Base-by-base conservation (phyloP, 2,113 vertebrate species). In the Lipophrys pholis region DNA sequence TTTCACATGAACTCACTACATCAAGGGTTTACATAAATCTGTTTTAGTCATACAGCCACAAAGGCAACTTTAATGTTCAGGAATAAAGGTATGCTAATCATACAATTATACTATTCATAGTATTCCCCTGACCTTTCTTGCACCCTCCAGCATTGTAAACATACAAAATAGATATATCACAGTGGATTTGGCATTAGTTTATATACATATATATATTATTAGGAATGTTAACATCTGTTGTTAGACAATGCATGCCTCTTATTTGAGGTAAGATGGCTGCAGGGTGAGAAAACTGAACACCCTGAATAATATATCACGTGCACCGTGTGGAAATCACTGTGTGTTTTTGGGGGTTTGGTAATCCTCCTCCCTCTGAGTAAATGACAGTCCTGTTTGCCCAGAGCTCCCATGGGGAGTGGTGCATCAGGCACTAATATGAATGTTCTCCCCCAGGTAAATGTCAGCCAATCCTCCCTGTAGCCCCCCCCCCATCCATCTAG, bases 341-440 rank as follows among this genome's bases (percentile, higher is more conserved):
- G 83, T 90, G 80, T 85, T 85, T 85, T 80, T 77, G 71, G 80
- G 80, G 84, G 66, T 46, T 40, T 78, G 80, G 76, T 90, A 88
- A 90, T 90, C 87, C 84, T 80, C 64, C 80, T 80, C 70, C 78
- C 84, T 78, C 57, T 79, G 87, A 77, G 92, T 90, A 93, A 93
- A 94, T 93, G 88, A 83, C 91, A 94, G 81, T 46, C 76, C 80
- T 93, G 89, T 94, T 93, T 93, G 89, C 89, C 79, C 87, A 87
- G 57, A 82, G 76, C 79, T 91, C 90, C 82, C 82, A 11, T 14
- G 61, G 82, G 83, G 75, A 52, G 43, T 7, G 54, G 49, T 77
- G 80, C 85, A 76, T 66, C 84, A 73, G 80, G 70, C 77, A 16
- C 63, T 88, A 89, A 90, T 92, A 92, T 92, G 81, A 89, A 87